A percentile compares a stretch with the other conserved stretches of the same genome.
These are phyloP conservation scores for Acestrorhynchus altus DNA, from an alignment of 2,797 vertebrate species.

Conservation along the genomic window DNA sequence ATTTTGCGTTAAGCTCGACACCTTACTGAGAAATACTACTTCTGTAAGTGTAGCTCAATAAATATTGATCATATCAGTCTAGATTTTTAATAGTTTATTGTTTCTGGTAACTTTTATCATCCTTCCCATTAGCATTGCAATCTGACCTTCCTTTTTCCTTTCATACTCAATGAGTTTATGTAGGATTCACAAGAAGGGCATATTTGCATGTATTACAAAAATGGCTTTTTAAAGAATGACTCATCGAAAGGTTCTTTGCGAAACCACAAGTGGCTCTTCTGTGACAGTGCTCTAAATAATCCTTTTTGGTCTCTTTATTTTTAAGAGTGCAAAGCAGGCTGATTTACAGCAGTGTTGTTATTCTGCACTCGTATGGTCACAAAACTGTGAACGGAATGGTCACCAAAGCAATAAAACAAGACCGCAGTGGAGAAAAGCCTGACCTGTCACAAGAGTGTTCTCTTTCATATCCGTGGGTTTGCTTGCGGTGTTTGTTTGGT, in stretches of 20 bases:
- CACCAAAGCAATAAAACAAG: constrained; percentile 15
- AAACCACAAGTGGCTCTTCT: not conserved
- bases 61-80: too few relatives aligned
- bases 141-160: too few relatives aligned
- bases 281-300: not conserved
- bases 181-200: too few relatives aligned
- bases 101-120: too few relatives aligned
- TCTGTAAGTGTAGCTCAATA: too few relatives aligned
- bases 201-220: not conserved
- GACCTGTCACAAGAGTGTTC: constrained; percentile 19
- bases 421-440: constrained; percentile 6
- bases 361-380: not conserved
- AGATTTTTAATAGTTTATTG: too few relatives aligned
- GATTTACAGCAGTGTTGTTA: not conserved
- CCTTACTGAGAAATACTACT: too few relatives aligned
- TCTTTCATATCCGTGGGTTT: constrained; percentile 46
- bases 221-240: not conserved
- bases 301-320: not conserved
- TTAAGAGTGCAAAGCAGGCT: not conserved
- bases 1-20: too few relatives aligned
- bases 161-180: too few relatives aligned
- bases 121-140: too few relatives aligned
- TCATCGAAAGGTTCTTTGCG: not conserved
- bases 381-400: not conserved
- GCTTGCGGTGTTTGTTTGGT: constrained; percentile 49